phyloP scores from a whole-genome alignment of 2,888 invertebrate genomes.

The Eutolmus rufibarbis region DNA sequence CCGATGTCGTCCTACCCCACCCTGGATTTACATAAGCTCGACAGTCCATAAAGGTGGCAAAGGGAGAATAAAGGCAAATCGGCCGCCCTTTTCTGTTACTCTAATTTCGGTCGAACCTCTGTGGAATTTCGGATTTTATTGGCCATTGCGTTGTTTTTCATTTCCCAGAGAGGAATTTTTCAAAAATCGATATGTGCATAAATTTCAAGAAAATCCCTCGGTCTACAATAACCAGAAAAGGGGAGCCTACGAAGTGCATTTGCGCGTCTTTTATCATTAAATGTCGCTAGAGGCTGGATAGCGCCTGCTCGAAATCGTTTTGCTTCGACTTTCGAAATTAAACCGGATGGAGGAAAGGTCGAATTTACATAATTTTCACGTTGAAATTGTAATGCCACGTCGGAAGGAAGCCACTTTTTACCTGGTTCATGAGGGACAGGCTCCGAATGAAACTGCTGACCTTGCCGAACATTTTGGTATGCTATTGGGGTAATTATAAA shows the following conservation, averaged over 20 bases:
- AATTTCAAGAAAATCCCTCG: neutral
- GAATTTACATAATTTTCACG: constrained; percentile 24
- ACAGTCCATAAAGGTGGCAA: neutral
- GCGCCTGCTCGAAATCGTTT: neutral
- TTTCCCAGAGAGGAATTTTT: neutral
- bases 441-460: neutral
- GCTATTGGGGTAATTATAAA: neutral
- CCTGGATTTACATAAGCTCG: neutral
- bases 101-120: neutral
- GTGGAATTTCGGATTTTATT: neutral
- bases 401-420: neutral
- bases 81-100: neutral
- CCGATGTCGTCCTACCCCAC: neutral
- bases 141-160: neutral
- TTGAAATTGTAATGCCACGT: neutral
- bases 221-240: neutral
- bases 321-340: neutral
- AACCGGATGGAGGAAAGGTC: neutral
- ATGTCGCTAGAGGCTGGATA: neutral
- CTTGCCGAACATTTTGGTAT: neutral
- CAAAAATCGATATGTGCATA: constrained; percentile 25
- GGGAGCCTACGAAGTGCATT: neutral
- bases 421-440: neutral
- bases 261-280: neutral
- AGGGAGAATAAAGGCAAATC: neutral